Evolutionary conservation across 1,140 invertebrate genomes (phyloP), one percentile per base, ranked within the genome.

Genomic region (Ostrea edulis): DNA sequence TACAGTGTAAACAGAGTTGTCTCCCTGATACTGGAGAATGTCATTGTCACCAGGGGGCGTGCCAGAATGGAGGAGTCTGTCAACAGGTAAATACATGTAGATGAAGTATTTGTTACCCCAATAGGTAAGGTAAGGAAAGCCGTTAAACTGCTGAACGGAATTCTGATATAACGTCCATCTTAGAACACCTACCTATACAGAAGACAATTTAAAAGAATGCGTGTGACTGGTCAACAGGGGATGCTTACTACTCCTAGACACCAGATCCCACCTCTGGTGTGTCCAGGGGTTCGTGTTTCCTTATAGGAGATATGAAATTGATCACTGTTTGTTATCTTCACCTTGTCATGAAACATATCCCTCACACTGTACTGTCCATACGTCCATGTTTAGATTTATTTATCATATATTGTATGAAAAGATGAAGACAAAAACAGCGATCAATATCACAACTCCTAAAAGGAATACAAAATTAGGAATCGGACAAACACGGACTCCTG

Each of bases 31-130:
- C 94, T 81, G 97, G 98, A 53, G 95, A 96, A 87, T 99, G 98
- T 93, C 96, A 97, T 88, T 99, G 98, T 94, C 94, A 96, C 88
- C 97, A 97, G 29, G 98, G 95, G n/a, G 84, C 90, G 20, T 91
- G 90, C 88, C 77, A 81, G n/a, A 86, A 86, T 62, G 88, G 89
- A 25, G 88, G 86, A n/a, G 17, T 83, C 14, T 91, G 90, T n/a
- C 14, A 52, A 12, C 62, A 82, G 84, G 90, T 90, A 58, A 88
- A 82, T 14, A 65, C 52, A 11, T 86, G 20, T 55, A 29, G 44
- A 12, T n/a, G 55, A 58, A 20, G 14, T 58, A 58, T 20, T 58
- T 12, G 12, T 20, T 20, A 2, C 20, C 12, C 14, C 14, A 7
- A n/a, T 62, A 20, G 17, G 4, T n/a, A 17, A 20, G 20, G 17